Base-by-base conservation (phyloP, 2,113 vertebrate species). In the Alligator sinensis region DNA sequence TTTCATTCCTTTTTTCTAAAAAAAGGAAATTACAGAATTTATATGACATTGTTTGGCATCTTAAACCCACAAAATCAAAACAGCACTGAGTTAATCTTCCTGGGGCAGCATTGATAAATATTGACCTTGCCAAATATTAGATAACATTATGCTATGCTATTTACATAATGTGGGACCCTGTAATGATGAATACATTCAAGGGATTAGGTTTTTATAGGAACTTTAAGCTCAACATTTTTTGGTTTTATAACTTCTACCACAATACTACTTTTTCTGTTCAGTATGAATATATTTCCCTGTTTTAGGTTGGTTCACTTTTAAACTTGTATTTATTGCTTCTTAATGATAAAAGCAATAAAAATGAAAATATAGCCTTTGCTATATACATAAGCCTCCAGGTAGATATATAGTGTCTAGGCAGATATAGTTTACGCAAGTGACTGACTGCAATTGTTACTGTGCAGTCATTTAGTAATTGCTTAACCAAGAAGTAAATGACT, bases 1-100 rank as follows among this genome's bases (percentile, higher is more conserved):
- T 77, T 96, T 77, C 70, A 3, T 95, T 96, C 86, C 88, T 22
- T 81, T 94, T 85, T 84, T 87, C 80, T 9, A 64, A 84, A 79
- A 76, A 94, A 91, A 93, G 94, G 94, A 93, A 96, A 87, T 96
- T 94, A 84, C 94, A 78, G 85, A 95, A 92, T 77, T 4, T 6
- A n/a, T 89, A 70, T 79, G 92, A 28, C 91, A 82, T 90, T 96
- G 83, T 77, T 89, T 91, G 77, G 72, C 96, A 57, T 95, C 87
- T 89, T 77, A 82, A 87, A 59, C n/a, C 92, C 58, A 15, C 61
- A 95, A 87, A 47, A 74, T 74, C 70, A 38, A 74, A 74, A 74
- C 34, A 74, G 47, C 47, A 47, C 22, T 24, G 80, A 87, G 61
- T 96, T 95, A 94, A 89, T 94, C 82, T 96, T 95, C 88, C 84